Evolutionary conservation across 2,113 vertebrate genomes (phyloP).

Genomic region (Maylandia zebra): DNA sequence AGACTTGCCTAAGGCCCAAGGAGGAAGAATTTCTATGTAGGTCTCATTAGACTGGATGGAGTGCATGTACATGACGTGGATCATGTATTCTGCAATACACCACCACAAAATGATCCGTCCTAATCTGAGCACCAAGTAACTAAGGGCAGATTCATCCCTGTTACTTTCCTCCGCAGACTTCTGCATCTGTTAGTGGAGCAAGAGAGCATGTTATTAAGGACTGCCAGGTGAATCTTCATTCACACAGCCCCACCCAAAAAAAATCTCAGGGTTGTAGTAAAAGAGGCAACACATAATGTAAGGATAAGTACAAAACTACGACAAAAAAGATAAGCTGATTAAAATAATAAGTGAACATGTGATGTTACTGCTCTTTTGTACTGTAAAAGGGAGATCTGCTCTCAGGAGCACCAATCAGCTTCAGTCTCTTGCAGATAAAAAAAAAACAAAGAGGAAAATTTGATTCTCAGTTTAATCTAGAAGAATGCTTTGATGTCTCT

Average conservation of each 20-base stretch:
- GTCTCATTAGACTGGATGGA: constrained; percentile 79
- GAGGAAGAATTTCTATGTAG: constrained; percentile 79
- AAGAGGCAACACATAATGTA: not conserved
- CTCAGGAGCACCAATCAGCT: not conserved
- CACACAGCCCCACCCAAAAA: not conserved
- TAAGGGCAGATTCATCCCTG: constrained; percentile 20
- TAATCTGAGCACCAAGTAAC: constrained; percentile 55
- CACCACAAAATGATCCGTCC: constrained; percentile 84
- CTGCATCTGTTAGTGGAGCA: constrained; percentile 71
- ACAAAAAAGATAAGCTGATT: not conserved
- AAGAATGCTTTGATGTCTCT: not conserved
- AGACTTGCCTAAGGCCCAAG: constrained; percentile 86
- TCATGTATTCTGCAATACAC: constrained; percentile 86
- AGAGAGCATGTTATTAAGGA: not conserved
- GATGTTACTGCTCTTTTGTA: not conserved
- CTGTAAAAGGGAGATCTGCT: not conserved
- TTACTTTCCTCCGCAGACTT: constrained; percentile 45
- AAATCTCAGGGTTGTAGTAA: not conserved
- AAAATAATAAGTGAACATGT: not conserved
- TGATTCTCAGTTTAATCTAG: not conserved
- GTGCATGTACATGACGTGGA: constrained; percentile 90
- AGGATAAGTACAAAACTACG: not conserved
- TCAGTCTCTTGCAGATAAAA: not conserved
- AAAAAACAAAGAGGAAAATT: not conserved
- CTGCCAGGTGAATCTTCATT: not conserved